These are phyloP conservation scores for Rhinoderma darwinii DNA, from an alignment of 2,113 vertebrate genomes.

Conservation along the genomic window DNA sequence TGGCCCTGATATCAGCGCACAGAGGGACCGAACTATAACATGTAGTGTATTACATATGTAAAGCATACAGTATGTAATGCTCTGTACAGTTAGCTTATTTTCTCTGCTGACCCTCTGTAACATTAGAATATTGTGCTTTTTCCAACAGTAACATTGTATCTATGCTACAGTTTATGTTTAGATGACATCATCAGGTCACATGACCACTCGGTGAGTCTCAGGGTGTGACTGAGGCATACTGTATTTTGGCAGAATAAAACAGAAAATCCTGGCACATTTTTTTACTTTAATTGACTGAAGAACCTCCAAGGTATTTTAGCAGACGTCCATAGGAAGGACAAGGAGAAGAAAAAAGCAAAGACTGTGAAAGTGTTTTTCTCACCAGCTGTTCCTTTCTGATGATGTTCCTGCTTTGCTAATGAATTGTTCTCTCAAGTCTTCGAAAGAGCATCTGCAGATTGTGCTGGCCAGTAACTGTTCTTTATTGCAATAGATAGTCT, in stretches of 20 bases:
- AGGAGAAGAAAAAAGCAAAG: not conserved
- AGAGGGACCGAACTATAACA: too few species aligned
- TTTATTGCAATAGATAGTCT: slow-evolving; percentile 50
- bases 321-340: not conserved
- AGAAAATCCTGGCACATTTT: not conserved
- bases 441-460: not conserved
- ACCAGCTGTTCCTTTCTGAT: slow-evolving; percentile 32
- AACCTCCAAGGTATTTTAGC: not conserved
- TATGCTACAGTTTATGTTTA: not conserved
- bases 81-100: too few species aligned
- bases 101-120: not conserved
- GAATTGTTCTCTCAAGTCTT: not conserved
- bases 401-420: slow-evolving; percentile 8
- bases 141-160: not conserved
- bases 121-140: not conserved
- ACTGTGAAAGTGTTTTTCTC: not conserved
- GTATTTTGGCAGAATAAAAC: slow-evolving; percentile 14
- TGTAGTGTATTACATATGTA: too few species aligned
- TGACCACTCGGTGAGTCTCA: not conserved
- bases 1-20: too few species aligned
- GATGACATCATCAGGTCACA: slow-evolving; percentile 22
- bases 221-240: slow-evolving; percentile 27
- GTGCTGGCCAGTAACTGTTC: not conserved
- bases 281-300: slow-evolving; percentile 3
- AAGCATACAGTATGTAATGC: too few species aligned